phyloP scores from a whole-genome alignment of 2,888 invertebrate species.

The Odontocerum albicorne region DNA sequence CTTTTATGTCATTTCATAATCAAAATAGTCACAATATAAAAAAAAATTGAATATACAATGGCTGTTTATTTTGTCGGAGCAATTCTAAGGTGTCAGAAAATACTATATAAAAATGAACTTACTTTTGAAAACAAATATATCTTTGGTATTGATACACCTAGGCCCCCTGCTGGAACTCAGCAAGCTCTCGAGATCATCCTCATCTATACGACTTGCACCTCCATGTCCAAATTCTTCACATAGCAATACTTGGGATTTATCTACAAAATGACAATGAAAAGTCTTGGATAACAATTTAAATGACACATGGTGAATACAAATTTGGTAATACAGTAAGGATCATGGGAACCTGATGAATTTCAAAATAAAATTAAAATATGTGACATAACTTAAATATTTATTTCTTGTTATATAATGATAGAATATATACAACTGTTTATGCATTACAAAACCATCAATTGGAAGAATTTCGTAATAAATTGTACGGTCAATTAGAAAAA shows the following conservation, averaged over 20 bases:
- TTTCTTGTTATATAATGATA: too few relatives aligned
- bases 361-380: too few relatives aligned
- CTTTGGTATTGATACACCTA: constrained; percentile 67
- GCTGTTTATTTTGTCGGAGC: not conserved
- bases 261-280: constrained; percentile 44
- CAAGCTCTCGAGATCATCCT: constrained; percentile 52
- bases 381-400: too few relatives aligned
- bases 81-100: not conserved
- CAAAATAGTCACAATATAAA: not conserved
- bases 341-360: too few relatives aligned
- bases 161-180: constrained; percentile 62
- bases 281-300: not conserved
- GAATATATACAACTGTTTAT: too few relatives aligned
- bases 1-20: too few relatives aligned
- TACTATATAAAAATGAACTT: constrained; percentile 33
- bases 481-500: too few relatives aligned
- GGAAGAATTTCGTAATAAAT: too few relatives aligned
- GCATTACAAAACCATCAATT: too few relatives aligned
- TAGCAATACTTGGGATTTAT: constrained; percentile 69
- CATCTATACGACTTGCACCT: constrained; percentile 53
- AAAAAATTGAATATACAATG: not conserved
- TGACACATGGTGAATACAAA: too few relatives aligned
- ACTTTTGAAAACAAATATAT: constrained; percentile 70
- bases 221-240: constrained; percentile 64
- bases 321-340: too few relatives aligned